Percentiles rank a stretch among this genome's conserved stretches.
Evolutionary conservation across 2,888 invertebrate species (phyloP).

Genomic region (Meghimatium bilineatum): DNA sequence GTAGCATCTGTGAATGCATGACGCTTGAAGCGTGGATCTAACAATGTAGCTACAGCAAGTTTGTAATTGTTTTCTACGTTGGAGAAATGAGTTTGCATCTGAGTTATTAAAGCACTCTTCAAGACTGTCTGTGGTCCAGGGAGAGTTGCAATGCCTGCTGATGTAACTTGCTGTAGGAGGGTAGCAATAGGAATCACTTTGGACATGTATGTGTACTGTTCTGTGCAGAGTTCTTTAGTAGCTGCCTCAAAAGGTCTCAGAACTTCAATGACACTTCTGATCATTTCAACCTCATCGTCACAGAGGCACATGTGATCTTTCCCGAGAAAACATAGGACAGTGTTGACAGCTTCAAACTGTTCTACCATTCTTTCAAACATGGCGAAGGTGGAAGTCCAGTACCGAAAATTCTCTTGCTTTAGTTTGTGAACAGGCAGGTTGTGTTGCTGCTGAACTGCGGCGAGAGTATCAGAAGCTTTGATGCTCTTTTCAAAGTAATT

Average conservation of each 20-base stretch:
- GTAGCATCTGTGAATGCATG: conserved; percentile 46
- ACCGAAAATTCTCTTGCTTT: conserved; percentile 30
- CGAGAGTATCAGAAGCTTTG: conserved; percentile 39
- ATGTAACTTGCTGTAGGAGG: conserved; percentile 42
- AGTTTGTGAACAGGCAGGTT: conserved; percentile 41
- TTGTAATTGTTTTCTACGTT: conserved; percentile 36
- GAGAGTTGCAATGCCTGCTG: conserved; percentile 16
- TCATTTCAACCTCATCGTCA: conserved; percentile 48
- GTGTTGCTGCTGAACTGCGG: conserved; percentile 46
- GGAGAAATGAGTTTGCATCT: conserved; percentile 42
- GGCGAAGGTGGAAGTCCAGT: conserved; percentile 37
- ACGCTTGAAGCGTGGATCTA: conserved; percentile 48
- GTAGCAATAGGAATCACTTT: conserved; percentile 47
- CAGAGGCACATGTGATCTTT: conserved; percentile 49
- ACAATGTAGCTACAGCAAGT: conserved; percentile 39
- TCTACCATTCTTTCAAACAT: conserved; percentile 46
- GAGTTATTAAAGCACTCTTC: conserved; percentile 43
- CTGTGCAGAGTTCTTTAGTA: conserved; percentile 46
- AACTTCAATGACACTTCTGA: conserved; percentile 40
- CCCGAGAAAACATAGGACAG: conserved; percentile 41
- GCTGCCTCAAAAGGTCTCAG: conserved; percentile 47
- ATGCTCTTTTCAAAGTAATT: conserved; percentile 42
- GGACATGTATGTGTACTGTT: conserved; percentile 43
- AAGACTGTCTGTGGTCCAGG: conserved; percentile 42
- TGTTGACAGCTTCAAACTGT: conserved; percentile 48